A percentile compares a stretch with the other conserved stretches of the same genome.
Conservation (phyloP, 2,888 invertebrate species). For the Macrophya alboannulata region DNA sequence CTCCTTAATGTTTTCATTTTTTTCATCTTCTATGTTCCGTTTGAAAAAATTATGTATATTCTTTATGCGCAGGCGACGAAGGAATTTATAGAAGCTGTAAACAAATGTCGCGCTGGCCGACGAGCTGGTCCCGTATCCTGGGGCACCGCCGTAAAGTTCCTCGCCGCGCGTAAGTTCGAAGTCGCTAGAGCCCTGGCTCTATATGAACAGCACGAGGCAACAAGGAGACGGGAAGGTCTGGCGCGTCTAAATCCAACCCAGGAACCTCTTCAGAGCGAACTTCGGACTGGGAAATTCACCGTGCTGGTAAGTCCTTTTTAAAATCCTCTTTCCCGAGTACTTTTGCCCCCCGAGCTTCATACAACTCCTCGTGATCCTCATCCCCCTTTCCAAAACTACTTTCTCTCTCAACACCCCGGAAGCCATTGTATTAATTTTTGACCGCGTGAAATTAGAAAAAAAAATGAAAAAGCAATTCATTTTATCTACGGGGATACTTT, state of each 20-base stretch:
- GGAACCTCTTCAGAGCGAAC: conserved; percentile 92
- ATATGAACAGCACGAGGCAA: conserved; percentile 96
- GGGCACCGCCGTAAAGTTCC: conserved; percentile 95
- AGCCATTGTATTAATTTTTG: conserved; percentile 3
- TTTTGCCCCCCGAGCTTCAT: background rate
- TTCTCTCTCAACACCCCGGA: background rate
- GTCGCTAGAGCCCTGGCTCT: conserved; percentile 93
- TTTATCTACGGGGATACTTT: background rate
- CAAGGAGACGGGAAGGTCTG: conserved; percentile 93
- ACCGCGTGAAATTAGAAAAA: background rate
- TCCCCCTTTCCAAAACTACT: background rate
- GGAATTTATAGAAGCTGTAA: conserved; percentile 90
- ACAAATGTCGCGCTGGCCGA: conserved; percentile 82
- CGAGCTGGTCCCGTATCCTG: conserved; percentile 86
- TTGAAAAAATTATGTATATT: no score
- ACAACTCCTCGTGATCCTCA: background rate
- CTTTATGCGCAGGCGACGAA: conserved; percentile 86
- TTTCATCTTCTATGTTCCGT: background rate
- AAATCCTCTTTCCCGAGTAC: conserved; percentile 34
- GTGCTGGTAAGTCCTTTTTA: conserved; percentile 87
- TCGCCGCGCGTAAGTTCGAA: conserved; percentile 97
- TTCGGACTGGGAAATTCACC: conserved; percentile 97
- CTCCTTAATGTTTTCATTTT: no score
- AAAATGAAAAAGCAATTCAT: background rate
- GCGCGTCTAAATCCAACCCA: conserved; percentile 91